Percentiles rank a stretch among this genome's conserved stretches.
Evolutionary conservation across 2,113 vertebrate species (phyloP).

Genomic region (Beaufortia kweichowensis): DNA sequence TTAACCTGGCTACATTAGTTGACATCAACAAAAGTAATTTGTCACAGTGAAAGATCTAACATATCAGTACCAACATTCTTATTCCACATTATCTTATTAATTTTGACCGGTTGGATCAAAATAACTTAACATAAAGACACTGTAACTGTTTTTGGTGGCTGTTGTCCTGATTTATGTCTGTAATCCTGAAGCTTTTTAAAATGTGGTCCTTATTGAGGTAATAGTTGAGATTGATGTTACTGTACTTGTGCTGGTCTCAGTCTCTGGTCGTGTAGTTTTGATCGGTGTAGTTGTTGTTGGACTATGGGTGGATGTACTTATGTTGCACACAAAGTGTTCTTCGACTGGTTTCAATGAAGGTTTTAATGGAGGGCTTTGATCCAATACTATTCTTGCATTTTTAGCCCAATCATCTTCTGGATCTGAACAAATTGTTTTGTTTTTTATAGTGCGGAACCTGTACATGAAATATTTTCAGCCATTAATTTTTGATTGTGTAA

Average conservation of each 20-base stretch:
- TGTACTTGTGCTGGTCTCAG: not conserved
- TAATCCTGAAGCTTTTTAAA: not conserved
- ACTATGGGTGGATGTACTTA: not conserved
- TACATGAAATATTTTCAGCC: not conserved
- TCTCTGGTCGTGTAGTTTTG: not conserved
- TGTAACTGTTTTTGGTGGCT: too few species aligned
- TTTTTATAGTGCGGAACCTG: not conserved
- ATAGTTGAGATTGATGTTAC: too few species aligned
- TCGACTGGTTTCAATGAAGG: not conserved
- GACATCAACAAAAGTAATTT: too few species aligned
- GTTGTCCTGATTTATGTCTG: too few species aligned
- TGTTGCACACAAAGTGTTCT: too few species aligned
- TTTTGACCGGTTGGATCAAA: too few species aligned
- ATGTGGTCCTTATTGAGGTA: rapidly evolving
- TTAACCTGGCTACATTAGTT: too few species aligned
- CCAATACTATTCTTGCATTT: rapidly evolving
- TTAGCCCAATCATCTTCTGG: not conserved
- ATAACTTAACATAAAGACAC: too few species aligned
- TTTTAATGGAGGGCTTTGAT: not conserved
- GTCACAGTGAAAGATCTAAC: too few species aligned
- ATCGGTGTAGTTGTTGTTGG: not conserved
- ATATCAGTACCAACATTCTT: too few species aligned
- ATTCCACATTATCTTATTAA: too few species aligned
- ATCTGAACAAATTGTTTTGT: not conserved
- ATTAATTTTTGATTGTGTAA: not conserved